Percentiles rank a stretch among this genome's conserved stretches.
phyloP scores from a whole-genome alignment of 2,113 vertebrate species.

The Onychorhynchus coronatus region DNA sequence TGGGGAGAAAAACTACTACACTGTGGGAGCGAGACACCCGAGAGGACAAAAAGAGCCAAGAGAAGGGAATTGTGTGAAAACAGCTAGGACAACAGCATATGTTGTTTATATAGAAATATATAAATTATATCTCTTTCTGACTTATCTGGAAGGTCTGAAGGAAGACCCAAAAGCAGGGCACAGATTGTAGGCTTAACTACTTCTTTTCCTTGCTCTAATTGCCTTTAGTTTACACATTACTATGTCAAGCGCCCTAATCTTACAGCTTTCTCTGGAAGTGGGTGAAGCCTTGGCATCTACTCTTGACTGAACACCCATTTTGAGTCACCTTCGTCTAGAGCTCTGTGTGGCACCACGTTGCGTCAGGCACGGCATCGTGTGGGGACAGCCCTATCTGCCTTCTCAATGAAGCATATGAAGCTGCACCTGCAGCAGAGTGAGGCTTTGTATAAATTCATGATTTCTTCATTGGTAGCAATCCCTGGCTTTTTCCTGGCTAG shows the following conservation, averaged over 20 bases:
- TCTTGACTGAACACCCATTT: not conserved
- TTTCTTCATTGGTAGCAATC: not conserved
- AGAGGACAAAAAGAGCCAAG: not conserved
- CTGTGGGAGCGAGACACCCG: not conserved
- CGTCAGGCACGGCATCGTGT: not conserved
- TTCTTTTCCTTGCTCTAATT: not conserved
- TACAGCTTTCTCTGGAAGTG: not conserved
- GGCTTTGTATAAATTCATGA: not conserved
- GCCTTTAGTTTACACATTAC: not conserved
- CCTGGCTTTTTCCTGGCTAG: not conserved
- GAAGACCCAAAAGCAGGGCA: not conserved
- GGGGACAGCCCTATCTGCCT: not conserved
- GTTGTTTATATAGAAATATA: conserved; percentile 38
- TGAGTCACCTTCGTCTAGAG: not conserved
- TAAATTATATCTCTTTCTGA: not conserved
- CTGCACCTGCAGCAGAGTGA: not conserved
- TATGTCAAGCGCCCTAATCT: not conserved
- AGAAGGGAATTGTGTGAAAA: not conserved
- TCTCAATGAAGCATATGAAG: not conserved
- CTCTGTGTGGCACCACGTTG: not conserved
- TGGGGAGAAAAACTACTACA: not conserved
- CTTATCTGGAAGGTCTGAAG: not conserved
- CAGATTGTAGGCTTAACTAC: not conserved
- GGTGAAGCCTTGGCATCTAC: not conserved
- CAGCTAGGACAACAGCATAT: conserved; percentile 34